phyloP scores from a whole-genome alignment of 2,888 invertebrate species.

The Bellardia bayeri region DNA sequence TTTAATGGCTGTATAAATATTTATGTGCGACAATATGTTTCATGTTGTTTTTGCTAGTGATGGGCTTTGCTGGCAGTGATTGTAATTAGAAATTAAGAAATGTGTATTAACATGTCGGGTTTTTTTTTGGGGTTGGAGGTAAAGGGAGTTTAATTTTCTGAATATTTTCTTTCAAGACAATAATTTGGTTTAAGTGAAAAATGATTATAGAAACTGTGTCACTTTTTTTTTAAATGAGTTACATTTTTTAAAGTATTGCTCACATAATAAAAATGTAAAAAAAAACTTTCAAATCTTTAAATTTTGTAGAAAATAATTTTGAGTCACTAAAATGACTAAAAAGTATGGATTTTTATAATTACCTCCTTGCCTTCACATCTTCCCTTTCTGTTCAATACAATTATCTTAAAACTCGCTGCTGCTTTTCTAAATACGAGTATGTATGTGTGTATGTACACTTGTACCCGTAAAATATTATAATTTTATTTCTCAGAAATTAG shows the following conservation, averaged over 20 bases:
- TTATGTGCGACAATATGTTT: conserved; percentile 14
- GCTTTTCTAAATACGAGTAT: not conserved
- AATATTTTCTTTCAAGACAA: no score
- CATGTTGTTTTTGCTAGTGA: no score
- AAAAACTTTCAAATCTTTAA: not conserved
- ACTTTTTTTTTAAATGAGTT: not conserved
- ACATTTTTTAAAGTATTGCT: no score
- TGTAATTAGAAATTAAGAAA: conserved; percentile 26
- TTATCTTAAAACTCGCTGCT: conserved; percentile 22
- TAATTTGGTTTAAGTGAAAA: no score
- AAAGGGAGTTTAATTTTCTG: not conserved
- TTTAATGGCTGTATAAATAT: conserved; percentile 37
- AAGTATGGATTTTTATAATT: no score
- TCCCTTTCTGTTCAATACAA: conserved; percentile 31
- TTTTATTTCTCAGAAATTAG: conserved; percentile 5
- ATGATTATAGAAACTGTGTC: no score
- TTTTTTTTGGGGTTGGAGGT: not conserved
- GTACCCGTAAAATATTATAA: not conserved
- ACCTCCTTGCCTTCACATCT: no score
- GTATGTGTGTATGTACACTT: no score
- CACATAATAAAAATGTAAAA: no score
- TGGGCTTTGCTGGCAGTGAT: not conserved
- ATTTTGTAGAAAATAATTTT: not conserved
- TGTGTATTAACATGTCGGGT: not conserved
- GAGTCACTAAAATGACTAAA: no score